Evolutionary conservation across 2,888 invertebrate genomes (phyloP).

Genomic region (Isoperla grammatica): DNA sequence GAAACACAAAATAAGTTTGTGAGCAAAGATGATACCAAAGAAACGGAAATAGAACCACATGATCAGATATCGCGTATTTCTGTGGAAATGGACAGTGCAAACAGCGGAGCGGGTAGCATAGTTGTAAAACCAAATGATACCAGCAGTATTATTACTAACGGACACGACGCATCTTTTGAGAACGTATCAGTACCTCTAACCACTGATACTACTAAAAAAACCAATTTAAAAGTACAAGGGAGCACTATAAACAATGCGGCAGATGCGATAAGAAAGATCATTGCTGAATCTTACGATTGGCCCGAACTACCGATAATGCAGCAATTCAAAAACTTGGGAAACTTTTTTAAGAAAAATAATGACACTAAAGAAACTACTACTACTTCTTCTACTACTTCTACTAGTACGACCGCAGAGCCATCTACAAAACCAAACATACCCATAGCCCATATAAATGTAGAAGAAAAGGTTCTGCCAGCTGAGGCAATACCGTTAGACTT

Average conservation of each 20-base stretch:
- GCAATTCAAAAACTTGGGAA: constrained; percentile 33
- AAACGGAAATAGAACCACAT: neutral
- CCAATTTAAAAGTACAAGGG: neutral
- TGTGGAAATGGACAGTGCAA: neutral
- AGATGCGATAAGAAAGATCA: constrained; percentile 12
- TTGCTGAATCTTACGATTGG: constrained; percentile 21
- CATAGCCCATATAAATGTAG: too few relatives aligned
- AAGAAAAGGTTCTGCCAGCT: neutral
- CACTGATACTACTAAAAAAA: neutral
- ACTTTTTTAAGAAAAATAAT: constrained; percentile 26
- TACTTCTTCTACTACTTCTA: neutral
- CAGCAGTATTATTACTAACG: neutral
- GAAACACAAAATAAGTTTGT: too few relatives aligned
- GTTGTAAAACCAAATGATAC: neutral
- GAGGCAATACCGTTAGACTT: neutral
- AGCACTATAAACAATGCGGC: neutral
- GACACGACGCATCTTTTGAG: neutral
- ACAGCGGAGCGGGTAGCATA: neutral
- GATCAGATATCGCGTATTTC: constrained; percentile 7
- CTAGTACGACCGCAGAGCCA: neutral
- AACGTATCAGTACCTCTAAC: neutral
- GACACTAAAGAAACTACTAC: constrained; percentile 34
- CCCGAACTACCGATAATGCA: constrained; percentile 35
- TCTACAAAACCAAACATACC: too few relatives aligned
- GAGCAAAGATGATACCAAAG: too few relatives aligned